Conservation (phyloP, 1,140 invertebrate species). For the Leptopilina clavipes region DNA sequence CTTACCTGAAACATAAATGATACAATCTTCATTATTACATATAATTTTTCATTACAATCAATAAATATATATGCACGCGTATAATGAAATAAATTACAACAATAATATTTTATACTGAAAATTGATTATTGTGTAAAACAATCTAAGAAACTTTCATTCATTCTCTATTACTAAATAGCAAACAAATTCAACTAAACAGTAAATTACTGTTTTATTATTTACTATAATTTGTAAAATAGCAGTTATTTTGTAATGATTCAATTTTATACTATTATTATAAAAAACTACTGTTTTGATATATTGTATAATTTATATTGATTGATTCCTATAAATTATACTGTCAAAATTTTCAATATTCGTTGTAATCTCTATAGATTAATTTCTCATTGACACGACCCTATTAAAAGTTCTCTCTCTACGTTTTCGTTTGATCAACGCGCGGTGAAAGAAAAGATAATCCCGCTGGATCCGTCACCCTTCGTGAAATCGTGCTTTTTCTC, state of each 20-base stretch:
- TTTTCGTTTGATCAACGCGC: conserved; percentile 17
- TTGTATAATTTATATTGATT: no score
- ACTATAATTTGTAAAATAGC: no score
- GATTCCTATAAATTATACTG: background rate
- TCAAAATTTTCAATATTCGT: background rate
- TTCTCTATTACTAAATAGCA: background rate
- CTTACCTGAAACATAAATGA: background rate
- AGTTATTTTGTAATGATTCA: no score
- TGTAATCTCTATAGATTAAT: background rate
- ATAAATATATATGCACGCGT: background rate
- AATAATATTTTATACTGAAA: background rate
- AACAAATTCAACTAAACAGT: no score
- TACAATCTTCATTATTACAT: background rate
- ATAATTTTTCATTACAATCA: background rate
- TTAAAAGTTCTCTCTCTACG: conserved; percentile 4
- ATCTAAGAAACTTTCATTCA: background rate
- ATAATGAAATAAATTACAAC: background rate
- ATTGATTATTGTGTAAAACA: background rate
- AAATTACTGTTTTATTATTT: no score
- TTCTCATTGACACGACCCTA: conserved; percentile 8
- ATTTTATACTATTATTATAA: no score
- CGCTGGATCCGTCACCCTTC: background rate
- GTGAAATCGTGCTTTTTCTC: background rate
- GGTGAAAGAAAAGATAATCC: conserved; percentile 6
- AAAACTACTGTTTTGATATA: no score